Conservation (phyloP, 2,888 invertebrate species). For the Altica lythri region DNA sequence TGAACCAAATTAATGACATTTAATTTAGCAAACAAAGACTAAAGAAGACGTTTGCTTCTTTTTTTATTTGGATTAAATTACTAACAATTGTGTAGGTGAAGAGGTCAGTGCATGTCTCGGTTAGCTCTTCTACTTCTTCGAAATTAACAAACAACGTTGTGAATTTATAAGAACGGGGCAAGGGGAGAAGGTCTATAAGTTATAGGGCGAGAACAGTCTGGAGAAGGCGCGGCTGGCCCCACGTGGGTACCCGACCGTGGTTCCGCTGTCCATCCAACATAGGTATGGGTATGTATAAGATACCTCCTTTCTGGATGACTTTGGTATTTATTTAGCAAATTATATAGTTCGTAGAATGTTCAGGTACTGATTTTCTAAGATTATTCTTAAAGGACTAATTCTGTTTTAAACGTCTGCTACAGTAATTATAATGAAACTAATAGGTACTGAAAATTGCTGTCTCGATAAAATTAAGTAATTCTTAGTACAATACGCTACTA, state of each 20-base stretch:
- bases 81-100: slow-evolving; percentile 30
- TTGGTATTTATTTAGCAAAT: no score
- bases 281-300: slow-evolving; percentile 2
- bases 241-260: slow-evolving; percentile 34
- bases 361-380: no score
- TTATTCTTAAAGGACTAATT: no score
- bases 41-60: not conserved
- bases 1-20: slow-evolving; percentile 7
- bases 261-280: slow-evolving; percentile 31
- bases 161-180: slow-evolving; percentile 16
- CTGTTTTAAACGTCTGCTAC: no score
- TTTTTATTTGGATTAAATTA: slow-evolving; percentile 20
- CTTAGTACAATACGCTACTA: no score
- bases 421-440: no score
- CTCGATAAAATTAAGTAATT: no score
- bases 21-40: slow-evolving; percentile 12
- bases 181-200: slow-evolving; percentile 6
- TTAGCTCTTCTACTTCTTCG: slow-evolving; percentile 22
- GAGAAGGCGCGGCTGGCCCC: slow-evolving; percentile 31
- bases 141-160: slow-evolving; percentile 23
- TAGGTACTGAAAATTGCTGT: no score
- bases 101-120: slow-evolving; percentile 35
- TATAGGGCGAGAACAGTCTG: slow-evolving; percentile 22
- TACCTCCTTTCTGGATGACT: slow-evolving; percentile 10
- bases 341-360: no score